Conservation (phyloP, 2,113 vertebrate species). For the Emberiza fucata region DNA sequence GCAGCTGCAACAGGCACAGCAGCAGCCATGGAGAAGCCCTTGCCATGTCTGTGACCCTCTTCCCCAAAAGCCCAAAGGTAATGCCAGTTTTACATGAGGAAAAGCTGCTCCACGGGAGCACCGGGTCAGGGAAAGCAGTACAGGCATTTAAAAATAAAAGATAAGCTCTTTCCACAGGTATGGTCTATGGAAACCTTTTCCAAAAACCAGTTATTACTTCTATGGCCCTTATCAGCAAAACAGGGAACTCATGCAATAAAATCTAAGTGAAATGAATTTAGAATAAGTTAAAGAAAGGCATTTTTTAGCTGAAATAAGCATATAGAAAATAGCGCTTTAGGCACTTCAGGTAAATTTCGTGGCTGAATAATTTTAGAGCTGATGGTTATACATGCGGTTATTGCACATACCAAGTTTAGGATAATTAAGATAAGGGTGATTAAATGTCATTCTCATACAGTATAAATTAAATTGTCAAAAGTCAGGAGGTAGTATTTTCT, state of each 20-base stretch:
- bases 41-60: background rate
- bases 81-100: background rate
- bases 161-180: background rate
- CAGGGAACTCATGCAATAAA: background rate
- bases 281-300: background rate
- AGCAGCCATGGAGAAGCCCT: background rate
- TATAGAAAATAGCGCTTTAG: background rate
- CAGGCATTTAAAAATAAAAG: background rate
- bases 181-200: background rate
- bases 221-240: background rate
- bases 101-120: background rate
- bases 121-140: background rate
- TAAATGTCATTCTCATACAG: background rate
- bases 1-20: background rate
- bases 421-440: conserved; percentile 34
- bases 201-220: background rate
- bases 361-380: conserved; percentile 32
- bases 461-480: background rate
- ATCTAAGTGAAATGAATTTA: background rate
- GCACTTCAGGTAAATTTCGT: background rate
- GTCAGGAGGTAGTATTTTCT: background rate
- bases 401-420: background rate
- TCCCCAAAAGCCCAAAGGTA: background rate
- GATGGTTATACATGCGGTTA: background rate
- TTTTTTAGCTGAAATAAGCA: background rate